Conservation (phyloP, 2,113 vertebrate species). For the Pangasianodon gigas region DNA sequence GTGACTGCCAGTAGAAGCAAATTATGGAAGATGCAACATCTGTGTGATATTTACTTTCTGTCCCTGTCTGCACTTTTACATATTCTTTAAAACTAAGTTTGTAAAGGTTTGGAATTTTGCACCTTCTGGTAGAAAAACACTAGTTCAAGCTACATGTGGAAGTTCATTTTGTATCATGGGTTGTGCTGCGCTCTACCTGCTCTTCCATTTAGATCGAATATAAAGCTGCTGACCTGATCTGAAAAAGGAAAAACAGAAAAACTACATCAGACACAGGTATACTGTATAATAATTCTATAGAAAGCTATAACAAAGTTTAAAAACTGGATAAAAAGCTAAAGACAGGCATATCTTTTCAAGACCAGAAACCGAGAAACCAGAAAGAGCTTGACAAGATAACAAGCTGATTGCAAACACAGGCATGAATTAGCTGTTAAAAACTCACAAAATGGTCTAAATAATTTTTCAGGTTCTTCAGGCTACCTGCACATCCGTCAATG, state of each 20-base stretch:
- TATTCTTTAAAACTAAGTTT: neutral
- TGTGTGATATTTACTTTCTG: conserved; percentile 14
- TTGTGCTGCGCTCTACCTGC: neutral
- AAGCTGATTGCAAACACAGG: too few species aligned
- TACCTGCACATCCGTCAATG: too few species aligned
- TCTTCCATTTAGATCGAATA: neutral
- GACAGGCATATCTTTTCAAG: neutral
- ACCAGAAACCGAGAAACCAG: neutral
- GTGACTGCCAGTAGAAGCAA: neutral
- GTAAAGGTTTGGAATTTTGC: neutral
- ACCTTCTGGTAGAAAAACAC: neutral
- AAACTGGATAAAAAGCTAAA: neutral
- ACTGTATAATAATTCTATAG: neutral
- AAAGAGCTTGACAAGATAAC: neutral
- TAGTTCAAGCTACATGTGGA: neutral
- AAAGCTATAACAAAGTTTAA: neutral
- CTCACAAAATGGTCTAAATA: too few species aligned
- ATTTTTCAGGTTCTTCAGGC: too few species aligned
- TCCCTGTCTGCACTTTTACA: conserved; percentile 8
- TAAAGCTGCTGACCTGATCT: neutral
- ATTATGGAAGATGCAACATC: conserved; percentile 7
- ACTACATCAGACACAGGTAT: neutral
- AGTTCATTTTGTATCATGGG: neutral
- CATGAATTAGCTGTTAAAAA: neutral
- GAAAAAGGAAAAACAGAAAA: neutral